A percentile compares a stretch with the other conserved stretches of the same genome.
These are phyloP conservation scores for Chloroceryle inda DNA, from an alignment of 2,797 vertebrate species.

Conservation along the genomic window DNA sequence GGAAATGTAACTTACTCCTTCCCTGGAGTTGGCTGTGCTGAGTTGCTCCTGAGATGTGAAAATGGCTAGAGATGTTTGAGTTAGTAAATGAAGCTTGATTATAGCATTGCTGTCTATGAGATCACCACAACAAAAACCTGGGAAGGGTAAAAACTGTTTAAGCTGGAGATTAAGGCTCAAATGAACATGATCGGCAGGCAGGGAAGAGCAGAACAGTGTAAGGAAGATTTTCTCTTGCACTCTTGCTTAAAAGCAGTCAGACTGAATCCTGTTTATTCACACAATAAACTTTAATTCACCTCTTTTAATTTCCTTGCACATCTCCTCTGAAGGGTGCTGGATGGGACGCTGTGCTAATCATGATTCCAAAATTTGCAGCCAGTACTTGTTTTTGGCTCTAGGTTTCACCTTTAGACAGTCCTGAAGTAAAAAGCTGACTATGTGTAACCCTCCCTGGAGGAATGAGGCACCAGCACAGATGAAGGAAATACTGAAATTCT, in stretches of 20 bases:
- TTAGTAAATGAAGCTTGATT: not conserved
- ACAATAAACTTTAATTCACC: not conserved
- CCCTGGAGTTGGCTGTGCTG: not conserved
- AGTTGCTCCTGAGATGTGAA: not conserved
- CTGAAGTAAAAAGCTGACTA: not conserved
- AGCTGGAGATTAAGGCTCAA: not conserved
- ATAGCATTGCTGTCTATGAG: not conserved
- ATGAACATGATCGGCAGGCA: not conserved
- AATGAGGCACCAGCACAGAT: not conserved
- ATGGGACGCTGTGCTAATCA: not conserved
- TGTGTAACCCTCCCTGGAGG: not conserved
- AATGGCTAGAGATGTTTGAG: not conserved
- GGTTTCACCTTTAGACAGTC: not conserved
- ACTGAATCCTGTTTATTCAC: conserved; percentile 13
- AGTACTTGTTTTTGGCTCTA: not conserved
- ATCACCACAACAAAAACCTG: not conserved
- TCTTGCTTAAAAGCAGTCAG: not conserved
- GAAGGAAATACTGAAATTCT: not conserved
- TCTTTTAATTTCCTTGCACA: not conserved
- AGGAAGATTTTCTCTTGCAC: not conserved
- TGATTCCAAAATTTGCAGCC: not conserved
- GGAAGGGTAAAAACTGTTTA: not conserved
- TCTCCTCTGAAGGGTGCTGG: not conserved
- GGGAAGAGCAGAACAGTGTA: not conserved
- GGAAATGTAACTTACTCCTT: not conserved